A percentile compares a stretch with the other conserved stretches of the same genome.
Evolutionary conservation across 2,113 vertebrate genomes (phyloP).

Genomic region (Sus scrofa): DNA sequence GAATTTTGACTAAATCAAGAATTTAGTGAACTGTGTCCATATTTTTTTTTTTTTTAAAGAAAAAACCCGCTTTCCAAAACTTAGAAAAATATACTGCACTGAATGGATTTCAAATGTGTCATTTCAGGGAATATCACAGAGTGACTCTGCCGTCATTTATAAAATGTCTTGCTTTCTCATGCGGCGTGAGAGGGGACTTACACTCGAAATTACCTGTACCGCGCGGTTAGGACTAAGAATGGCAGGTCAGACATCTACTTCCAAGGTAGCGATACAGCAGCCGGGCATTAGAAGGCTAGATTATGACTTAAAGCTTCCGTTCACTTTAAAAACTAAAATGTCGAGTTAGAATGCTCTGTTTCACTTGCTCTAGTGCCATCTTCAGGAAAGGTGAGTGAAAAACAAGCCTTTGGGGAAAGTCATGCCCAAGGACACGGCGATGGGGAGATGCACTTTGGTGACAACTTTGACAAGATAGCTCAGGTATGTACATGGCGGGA

Average conservation of each 20-base stretch:
- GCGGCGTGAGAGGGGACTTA: conserved; percentile 47
- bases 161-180: conserved; percentile 76
- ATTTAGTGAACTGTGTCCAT: conserved; percentile 85
- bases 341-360: conserved; percentile 24
- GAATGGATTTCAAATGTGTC: conserved; percentile 85
- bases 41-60: conserved; percentile 87
- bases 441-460: neutral
- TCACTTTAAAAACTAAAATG: conserved; percentile 59
- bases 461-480: neutral
- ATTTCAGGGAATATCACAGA: conserved; percentile 70
- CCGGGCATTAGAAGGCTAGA: conserved; percentile 81
- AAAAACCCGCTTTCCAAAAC: conserved; percentile 86
- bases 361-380: conserved; percentile 59
- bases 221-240: conserved; percentile 50
- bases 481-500: neutral
- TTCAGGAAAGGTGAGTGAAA: conserved; percentile 54
- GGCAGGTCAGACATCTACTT: conserved; percentile 77
- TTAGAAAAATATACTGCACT: conserved; percentile 90
- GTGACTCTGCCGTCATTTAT: conserved; percentile 79
- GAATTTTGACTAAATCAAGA: conserved; percentile 86
- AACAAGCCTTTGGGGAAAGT: conserved; percentile 62
- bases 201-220: conserved; percentile 64
- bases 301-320: conserved; percentile 87
- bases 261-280: conserved; percentile 64
- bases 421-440: conserved; percentile 5